Evolutionary conservation across 2,888 invertebrate species (phyloP), one percentile per base, ranked within the genome.

Genomic region (Trissoscelio sp.): DNA sequence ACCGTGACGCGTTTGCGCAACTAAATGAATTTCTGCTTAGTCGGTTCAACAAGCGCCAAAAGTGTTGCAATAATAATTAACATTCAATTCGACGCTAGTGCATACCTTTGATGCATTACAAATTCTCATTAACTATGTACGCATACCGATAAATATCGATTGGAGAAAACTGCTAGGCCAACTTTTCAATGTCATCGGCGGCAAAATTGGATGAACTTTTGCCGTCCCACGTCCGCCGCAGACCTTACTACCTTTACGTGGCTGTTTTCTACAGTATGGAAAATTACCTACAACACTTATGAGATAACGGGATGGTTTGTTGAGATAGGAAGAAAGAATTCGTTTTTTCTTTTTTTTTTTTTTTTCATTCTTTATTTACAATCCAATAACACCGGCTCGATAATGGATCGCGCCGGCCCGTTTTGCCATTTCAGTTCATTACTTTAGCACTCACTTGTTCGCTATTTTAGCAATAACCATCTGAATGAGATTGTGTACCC

Each of bases 401-500:
- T 81, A 80, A 78, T 81, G 66, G 79, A 84, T 79, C 69, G 58
- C 78, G 51, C 82, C 60, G 75, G 79, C 66, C 72, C 70, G 77
- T 81, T 77, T 69, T 75, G 79, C 78, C 79, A 82, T 83, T 83
- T 79, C 83, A 73, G 82, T 80, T 78, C 73, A 77, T 82, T 79
- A 73, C 83, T 73, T 53, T 70, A 73, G 62, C 79, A 74, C 82
- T 80, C 74, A 46, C 60, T 81, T 62, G 58, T 72, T 81, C 77
- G 55, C 80, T 83, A 67, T 85, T 87, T 86, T 85, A 64, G 83
- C 78, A 81, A 58, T 73, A 82, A 83, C 81, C 72, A 75, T 83
- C 77, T 69, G 74, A 83, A 83, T 74, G 81, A 81, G 79, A 82
- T 74, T 48, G 84, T 82, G 85, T 85, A 88, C 84, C 86, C 86